Evolutionary conservation across 1,140 invertebrate species (phyloP), one percentile per base, ranked within the genome.

Genomic region (Thrips palmi): DNA sequence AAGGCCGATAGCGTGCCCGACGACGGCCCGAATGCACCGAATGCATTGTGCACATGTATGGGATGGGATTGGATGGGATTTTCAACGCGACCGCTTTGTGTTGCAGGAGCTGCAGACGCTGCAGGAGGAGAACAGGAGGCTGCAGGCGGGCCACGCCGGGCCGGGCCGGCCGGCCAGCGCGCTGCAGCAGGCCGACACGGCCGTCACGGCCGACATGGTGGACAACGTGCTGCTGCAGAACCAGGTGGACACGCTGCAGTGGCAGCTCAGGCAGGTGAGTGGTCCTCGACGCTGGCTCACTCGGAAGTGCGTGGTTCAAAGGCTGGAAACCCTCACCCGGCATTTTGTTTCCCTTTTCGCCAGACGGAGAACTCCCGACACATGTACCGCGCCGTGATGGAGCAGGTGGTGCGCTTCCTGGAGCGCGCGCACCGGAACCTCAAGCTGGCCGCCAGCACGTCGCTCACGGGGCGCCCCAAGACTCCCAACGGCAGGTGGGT

Each of bases 211-310:
- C 4, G 47, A 56, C n/a, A n/a, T n/a, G n/a, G 3, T 70, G 49
- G 74, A 80, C 61, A 70, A 68, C 47, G 68, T 71, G 42, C 66
- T 68, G 37, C 61, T 77, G 41, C 73, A 80, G 53, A 72, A 71
- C 49, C 74, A 80, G 56, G 67, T 81, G 45, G 73, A 78, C 47
- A 77, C 76, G 36, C 58, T 83, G 41, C 68, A 78, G 51, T 83
- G 78, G 78, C 77, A 81, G 56, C 54, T 83, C 31, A 74, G 75
- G 60, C 77, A 82, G 72, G 78, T 81, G 63, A 51, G 55, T 55
- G 36, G 35, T 19, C 12, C 22, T 12, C 37, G 11, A n/a, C n/a
- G 25, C n/a, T 27, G n/a, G 25, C n/a, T n/a, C n/a, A n/a, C n/a
- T n/a, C n/a, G n/a, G n/a, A n/a, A n/a, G n/a, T n/a, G n/a, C n/a